phyloP scores from a whole-genome alignment of 2,888 invertebrate genomes.

The Dioctria rufipes region DNA sequence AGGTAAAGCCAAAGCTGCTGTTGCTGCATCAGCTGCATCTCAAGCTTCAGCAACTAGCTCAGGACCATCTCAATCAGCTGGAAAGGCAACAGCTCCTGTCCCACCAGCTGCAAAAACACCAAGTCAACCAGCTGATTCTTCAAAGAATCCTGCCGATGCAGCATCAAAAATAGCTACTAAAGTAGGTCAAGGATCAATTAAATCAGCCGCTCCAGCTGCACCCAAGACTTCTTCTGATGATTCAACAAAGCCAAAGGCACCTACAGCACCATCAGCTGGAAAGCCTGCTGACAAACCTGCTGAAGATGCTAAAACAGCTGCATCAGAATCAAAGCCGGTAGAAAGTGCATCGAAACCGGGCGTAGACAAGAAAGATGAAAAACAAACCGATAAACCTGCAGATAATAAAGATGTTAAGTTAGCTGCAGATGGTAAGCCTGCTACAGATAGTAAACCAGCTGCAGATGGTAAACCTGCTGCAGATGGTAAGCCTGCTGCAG shows the following conservation, averaged over 20 bases:
- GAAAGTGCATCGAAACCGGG: conserved; percentile 58
- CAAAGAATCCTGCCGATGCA: conserved; percentile 63
- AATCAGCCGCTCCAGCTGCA: conserved; percentile 65
- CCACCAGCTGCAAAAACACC: conserved; percentile 56
- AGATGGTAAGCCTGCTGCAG: conserved; percentile 9
- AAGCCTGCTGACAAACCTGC: conserved; percentile 61
- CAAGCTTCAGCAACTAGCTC: background rate
- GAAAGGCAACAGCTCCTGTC: conserved; percentile 35
- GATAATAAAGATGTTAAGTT: conserved; percentile 66
- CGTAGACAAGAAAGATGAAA: no score
- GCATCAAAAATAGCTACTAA: conserved; percentile 65
- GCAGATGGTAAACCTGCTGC: conserved; percentile 60
- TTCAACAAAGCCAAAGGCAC: conserved; percentile 63
- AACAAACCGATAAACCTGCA: conserved; percentile 12
- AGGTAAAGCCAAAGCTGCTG: conserved; percentile 31
- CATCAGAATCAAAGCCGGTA: conserved; percentile 46
- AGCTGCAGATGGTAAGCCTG: conserved; percentile 54
- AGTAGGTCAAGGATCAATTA: conserved; percentile 65
- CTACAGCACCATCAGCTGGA: conserved; percentile 62
- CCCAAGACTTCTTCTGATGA: conserved; percentile 55
- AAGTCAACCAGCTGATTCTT: conserved; percentile 64
- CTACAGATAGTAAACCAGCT: conserved; percentile 54
- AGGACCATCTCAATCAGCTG: conserved; percentile 52
- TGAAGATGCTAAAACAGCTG: conserved; percentile 32
- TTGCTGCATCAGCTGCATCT: background rate